Base-by-base conservation (phyloP, 2,888 invertebrate genomes). In the Eulithis testata region DNA sequence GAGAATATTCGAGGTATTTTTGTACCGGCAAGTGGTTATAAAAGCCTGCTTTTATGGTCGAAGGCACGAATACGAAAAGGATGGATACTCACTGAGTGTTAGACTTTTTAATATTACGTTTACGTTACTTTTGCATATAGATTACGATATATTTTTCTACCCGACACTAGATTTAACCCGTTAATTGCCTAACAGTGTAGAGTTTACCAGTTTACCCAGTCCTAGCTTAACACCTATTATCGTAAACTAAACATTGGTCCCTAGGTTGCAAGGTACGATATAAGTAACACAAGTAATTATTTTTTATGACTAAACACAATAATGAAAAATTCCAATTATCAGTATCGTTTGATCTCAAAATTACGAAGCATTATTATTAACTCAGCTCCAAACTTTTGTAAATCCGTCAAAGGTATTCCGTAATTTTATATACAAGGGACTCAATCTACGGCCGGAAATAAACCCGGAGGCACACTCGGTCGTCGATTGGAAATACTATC, bases 391-490 rank as follows among this genome's bases (percentile, higher is more conserved):
- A 52, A 14, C 37, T 59, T 53, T 59, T 12, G 6, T 14, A 31
- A 57, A 54, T 52, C 61, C 44, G 51, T 58, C 54, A 60, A 57
- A 61, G 27, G 52, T 50, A 50, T 37, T 43, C 14, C 51, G 9
- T 54, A 31, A 64, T 64, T 67, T 67, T 64, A 51, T 58, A 61
- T 65, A 69, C 65, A 57, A 60, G 63, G 63, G 64, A 60, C 61
- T 65, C 70, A 73, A 73, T 73, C 70, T 68, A 65, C 61, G n/a
- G 27, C 57, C 58, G 73, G 73, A 73, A 68, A 74, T 70, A 69
- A 69, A 57, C 57, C 64, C 64, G 52, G 62, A 36, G 62, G 63
- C 58, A 51, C 53, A 68, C 65, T 68, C 64, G 56, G 52, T 47
- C 49, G 58, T 43, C 44, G 70, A 69, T 69, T 66, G 68, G 70